These are phyloP conservation scores for Pithys albifrons DNA, from an alignment of 2,113 vertebrate genomes.

Conservation along the genomic window DNA sequence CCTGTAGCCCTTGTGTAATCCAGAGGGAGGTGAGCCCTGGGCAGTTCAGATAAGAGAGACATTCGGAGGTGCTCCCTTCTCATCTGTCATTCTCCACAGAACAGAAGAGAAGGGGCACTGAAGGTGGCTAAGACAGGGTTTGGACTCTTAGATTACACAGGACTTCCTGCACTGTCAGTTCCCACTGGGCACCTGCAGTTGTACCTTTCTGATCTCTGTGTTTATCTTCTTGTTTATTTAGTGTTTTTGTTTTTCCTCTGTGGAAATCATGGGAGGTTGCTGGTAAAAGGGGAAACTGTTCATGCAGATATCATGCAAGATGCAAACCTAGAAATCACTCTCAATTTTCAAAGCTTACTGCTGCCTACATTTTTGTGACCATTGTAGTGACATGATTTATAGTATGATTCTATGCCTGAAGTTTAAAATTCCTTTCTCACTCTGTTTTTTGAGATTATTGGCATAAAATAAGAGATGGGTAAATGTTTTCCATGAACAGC, in stretches of 20 bases:
- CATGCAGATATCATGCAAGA: accelerated
- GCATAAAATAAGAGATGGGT: not conserved
- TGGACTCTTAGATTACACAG: not conserved
- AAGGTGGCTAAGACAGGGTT: not conserved
- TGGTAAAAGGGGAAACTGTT: not conserved
- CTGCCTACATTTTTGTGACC: not conserved
- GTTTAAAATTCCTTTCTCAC: not conserved
- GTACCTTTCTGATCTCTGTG: not conserved
- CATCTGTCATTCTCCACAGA: not conserved
- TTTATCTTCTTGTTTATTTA: not conserved
- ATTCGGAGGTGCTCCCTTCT: not conserved
- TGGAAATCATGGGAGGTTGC: not conserved
- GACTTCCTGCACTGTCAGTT: not conserved
- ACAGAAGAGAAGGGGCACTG: not conserved
- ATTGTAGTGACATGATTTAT: not conserved
- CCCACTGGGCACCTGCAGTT: not conserved
- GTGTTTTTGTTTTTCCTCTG: not conserved
- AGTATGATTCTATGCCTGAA: not conserved
- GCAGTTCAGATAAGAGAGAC: not conserved
- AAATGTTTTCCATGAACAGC: not conserved
- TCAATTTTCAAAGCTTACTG: not conserved
- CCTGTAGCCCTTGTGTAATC: not conserved
- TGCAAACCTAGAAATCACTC: not conserved
- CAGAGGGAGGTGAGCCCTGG: not conserved
- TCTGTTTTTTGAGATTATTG: not conserved